A percentile compares a stretch with the other conserved stretches of the same genome.
Evolutionary conservation across 2,113 vertebrate species (phyloP).

Genomic region (Hemibates koningsi): DNA sequence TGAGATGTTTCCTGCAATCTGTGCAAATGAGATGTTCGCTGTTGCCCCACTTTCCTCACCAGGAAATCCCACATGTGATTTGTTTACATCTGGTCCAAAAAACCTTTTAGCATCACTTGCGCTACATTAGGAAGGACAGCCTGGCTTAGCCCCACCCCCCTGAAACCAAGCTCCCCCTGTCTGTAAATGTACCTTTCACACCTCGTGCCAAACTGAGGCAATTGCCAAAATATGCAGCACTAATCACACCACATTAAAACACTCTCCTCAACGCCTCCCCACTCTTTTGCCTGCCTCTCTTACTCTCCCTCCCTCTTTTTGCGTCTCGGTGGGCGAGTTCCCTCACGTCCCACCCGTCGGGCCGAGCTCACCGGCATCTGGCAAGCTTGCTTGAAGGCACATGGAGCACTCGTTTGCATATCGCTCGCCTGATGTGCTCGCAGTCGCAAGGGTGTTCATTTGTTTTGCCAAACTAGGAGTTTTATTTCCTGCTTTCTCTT

Average conservation of each 20-base stretch:
- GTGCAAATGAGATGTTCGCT: neutral
- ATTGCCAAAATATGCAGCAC: constrained; percentile 5
- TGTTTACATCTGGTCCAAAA: neutral
- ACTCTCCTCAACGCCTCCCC: neutral
- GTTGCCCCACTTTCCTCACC: neutral
- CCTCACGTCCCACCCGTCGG: neutral
- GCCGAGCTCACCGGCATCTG: constrained; percentile 29
- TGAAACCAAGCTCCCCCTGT: neutral
- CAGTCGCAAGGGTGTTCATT: constrained; percentile 8
- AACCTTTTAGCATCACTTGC: neutral
- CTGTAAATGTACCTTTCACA: constrained; percentile 8
- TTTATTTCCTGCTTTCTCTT: neutral
- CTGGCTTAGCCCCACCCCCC: neutral
- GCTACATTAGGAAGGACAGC: neutral
- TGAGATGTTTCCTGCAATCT: neutral
- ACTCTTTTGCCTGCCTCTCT: neutral
- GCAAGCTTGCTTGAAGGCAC: constrained; percentile 26
- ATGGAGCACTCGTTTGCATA: constrained; percentile 19
- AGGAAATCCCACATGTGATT: neutral
- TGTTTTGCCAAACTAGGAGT: constrained; percentile 31
- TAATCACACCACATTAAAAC: constrained; percentile 12
- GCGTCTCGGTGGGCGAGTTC: neutral
- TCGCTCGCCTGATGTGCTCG: constrained; percentile 5
- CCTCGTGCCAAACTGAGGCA: neutral
- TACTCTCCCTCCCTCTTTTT: neutral